These are phyloP conservation scores for Bubo bubo DNA, from an alignment of 2,113 vertebrate genomes.

Conservation along the genomic window DNA sequence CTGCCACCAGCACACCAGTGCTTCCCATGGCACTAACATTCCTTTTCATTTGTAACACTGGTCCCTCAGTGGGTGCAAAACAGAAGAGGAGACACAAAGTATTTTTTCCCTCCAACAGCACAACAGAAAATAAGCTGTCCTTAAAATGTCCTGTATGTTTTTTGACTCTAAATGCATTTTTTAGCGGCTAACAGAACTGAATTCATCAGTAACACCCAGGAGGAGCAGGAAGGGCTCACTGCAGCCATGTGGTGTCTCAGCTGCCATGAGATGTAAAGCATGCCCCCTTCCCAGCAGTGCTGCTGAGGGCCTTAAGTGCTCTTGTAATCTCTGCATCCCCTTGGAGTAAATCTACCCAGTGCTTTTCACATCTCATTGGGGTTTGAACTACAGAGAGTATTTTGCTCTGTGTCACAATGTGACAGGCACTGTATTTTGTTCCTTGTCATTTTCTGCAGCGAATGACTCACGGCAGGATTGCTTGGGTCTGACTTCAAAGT, in stretches of 20 bases:
- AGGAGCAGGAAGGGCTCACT: neutral
- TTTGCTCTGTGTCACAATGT: neutral
- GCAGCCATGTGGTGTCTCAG: neutral
- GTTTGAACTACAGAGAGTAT: neutral
- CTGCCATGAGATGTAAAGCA: rapidly evolving
- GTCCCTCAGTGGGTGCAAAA: neutral
- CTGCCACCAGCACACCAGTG: neutral
- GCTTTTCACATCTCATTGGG: neutral
- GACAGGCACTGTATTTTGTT: neutral
- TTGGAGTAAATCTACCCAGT: neutral
- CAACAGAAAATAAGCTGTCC: neutral
- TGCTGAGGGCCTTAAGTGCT: neutral
- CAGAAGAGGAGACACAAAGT: neutral
- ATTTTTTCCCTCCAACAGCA: neutral
- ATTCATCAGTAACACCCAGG: rapidly evolving
- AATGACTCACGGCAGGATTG: neutral
- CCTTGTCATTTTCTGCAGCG: rapidly evolving
- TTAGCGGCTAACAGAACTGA: neutral
- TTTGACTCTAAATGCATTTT: neutral
- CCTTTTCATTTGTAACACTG: neutral
- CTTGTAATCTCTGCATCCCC: neutral
- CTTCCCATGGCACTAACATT: neutral
- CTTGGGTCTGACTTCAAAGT: neutral
- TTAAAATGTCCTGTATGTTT: neutral
- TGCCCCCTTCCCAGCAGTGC: neutral